These are phyloP conservation scores for Polietes domitor DNA, from an alignment of 2,888 invertebrate genomes.

Conservation along the genomic window DNA sequence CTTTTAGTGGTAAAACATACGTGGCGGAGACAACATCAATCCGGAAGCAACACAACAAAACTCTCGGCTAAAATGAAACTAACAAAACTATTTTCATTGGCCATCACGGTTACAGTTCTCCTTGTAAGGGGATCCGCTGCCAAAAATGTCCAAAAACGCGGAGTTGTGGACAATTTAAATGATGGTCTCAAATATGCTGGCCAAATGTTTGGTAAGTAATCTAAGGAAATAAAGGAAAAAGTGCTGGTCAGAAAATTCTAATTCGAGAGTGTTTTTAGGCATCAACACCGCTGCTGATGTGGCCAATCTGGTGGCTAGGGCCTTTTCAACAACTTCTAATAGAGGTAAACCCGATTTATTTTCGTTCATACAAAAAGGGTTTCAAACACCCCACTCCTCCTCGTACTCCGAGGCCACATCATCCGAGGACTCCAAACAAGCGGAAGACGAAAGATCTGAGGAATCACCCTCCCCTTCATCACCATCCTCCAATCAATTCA, in stretches of 20 bases:
- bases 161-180: conserved; percentile 78
- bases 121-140: conserved; percentile 37
- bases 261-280: too few species aligned
- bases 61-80: conserved; percentile 36
- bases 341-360: conserved; percentile 71
- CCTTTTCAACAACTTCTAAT: conserved; percentile 79
- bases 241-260: too few species aligned
- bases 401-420: not conserved
- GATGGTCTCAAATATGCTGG: conserved; percentile 79
- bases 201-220: conserved; percentile 77
- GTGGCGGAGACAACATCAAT: conserved; percentile 32
- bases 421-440: conserved; percentile 47
- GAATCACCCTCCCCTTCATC: conserved; percentile 43
- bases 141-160: conserved; percentile 70
- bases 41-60: not conserved
- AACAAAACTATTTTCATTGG: conserved; percentile 4
- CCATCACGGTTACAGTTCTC: not conserved
- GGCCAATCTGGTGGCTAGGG: conserved; percentile 83
- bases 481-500: not conserved
- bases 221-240: too few species aligned
- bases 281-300: conserved; percentile 83
- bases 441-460: conserved; percentile 70
- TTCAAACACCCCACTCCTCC: conserved; percentile 13
- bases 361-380: conserved; percentile 70
- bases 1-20: conserved; percentile 47